Conservation (phyloP, 1,140 invertebrate species). For the Trinorchestia longiramus region DNA sequence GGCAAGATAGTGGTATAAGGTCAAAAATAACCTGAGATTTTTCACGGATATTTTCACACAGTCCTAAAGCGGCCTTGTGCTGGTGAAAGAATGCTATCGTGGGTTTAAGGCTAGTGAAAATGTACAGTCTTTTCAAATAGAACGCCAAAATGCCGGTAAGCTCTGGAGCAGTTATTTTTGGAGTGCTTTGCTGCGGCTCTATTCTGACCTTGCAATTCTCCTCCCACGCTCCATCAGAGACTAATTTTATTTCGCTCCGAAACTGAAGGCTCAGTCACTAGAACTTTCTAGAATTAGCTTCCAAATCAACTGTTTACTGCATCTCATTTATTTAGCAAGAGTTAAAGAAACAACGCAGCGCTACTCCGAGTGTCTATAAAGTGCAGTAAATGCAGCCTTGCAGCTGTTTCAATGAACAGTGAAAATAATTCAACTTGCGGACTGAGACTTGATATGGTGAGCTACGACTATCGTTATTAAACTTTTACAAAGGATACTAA, state of each 20-base stretch:
- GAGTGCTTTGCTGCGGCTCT: not conserved
- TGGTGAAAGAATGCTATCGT: not conserved
- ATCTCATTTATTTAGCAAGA: not conserved
- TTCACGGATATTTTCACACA: not conserved
- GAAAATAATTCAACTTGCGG: not conserved
- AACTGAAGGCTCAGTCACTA: not conserved
- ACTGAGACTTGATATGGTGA: not conserved
- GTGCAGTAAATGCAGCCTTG: not conserved
- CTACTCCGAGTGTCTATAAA: not conserved
- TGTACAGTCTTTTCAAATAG: not conserved
- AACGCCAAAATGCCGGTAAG: not conserved
- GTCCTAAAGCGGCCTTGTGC: not conserved
- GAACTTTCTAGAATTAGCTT: not conserved
- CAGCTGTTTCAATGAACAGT: not conserved
- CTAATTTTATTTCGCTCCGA: not conserved
- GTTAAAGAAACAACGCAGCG: not conserved
- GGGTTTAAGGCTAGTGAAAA: not conserved
- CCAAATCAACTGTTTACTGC: not conserved
- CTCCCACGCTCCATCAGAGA: not conserved
- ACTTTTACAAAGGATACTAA: not conserved
- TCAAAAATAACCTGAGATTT: not conserved
- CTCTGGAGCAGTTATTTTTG: not conserved
- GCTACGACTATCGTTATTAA: not conserved
- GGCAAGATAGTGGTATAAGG: not conserved
- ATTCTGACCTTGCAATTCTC: not conserved